Percentiles rank a stretch among this genome's conserved stretches.
Evolutionary conservation across 2,113 vertebrate species (phyloP).

Genomic region (Carassius gibelio): DNA sequence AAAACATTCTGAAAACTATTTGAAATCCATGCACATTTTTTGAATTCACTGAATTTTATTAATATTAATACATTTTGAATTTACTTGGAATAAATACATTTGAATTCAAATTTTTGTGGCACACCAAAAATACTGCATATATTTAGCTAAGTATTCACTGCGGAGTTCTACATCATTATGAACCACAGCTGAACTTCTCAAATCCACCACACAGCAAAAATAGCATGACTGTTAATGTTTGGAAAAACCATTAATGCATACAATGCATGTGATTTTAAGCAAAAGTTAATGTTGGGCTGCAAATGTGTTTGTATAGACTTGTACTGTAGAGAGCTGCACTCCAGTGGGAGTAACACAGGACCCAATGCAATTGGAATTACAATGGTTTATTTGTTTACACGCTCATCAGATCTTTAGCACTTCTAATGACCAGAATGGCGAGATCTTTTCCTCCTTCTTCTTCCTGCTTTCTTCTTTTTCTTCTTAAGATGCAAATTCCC

Average conservation of each 20-base stretch:
- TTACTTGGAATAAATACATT: background rate
- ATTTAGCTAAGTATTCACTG: background rate
- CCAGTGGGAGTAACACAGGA: no score
- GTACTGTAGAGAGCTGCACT: no score
- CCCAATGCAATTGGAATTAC: no score
- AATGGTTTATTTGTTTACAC: no score
- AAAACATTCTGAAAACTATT: background rate
- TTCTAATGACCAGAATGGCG: no score
- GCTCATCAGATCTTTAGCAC: no score
- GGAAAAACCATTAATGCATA: background rate
- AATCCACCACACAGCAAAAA: background rate
- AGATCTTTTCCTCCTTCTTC: no score
- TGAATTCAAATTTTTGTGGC: background rate
- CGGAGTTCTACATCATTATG: background rate
- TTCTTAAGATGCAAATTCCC: no score
- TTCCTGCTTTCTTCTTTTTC: no score
- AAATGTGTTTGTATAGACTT: no score
- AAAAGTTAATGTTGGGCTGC: background rate
- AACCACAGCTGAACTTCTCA: background rate
- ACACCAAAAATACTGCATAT: background rate
- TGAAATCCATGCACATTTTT: background rate
- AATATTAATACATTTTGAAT: background rate
- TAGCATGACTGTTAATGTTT: background rate
- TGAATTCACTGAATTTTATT: background rate
- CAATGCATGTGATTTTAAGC: background rate